These are phyloP conservation scores for Erebia ligea DNA, from an alignment of 2,888 invertebrate species.

Conservation along the genomic window DNA sequence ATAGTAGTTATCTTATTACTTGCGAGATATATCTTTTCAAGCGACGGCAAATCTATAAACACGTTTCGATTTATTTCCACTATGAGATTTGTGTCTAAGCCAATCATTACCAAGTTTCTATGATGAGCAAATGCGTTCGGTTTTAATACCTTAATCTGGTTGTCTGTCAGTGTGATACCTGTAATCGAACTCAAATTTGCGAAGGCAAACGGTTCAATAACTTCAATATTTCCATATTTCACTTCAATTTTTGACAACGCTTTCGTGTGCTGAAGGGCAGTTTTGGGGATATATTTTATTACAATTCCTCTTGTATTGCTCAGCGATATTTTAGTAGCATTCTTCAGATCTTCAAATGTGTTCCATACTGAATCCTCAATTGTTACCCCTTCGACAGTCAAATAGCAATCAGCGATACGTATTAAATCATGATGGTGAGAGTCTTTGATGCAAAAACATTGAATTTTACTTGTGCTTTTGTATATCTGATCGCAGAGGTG, in stretches of 20 bases:
- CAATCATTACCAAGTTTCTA: slow-evolving; percentile 84
- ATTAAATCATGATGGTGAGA: slow-evolving; percentile 58
- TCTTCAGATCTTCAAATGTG: slow-evolving; percentile 85
- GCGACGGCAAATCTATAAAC: slow-evolving; percentile 87
- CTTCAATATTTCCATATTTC: slow-evolving; percentile 87
- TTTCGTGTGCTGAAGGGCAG: slow-evolving; percentile 83
- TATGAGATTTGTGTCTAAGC: slow-evolving; percentile 88
- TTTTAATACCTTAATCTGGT: slow-evolving; percentile 85
- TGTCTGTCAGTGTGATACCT: slow-evolving; percentile 86
- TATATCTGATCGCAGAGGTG: slow-evolving; percentile 62
- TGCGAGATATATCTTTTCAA: slow-evolving; percentile 89
- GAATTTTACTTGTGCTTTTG: slow-evolving; percentile 62
- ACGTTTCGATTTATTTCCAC: slow-evolving; percentile 88
- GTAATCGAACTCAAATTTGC: slow-evolving; percentile 86
- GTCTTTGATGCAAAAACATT: slow-evolving; percentile 65
- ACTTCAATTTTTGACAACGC: slow-evolving; percentile 83
- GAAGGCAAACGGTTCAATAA: slow-evolving; percentile 87
- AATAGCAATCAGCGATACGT: slow-evolving; percentile 87
- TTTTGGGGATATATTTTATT: slow-evolving; percentile 86
- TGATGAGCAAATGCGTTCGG: slow-evolving; percentile 88
- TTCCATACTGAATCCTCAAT: slow-evolving; percentile 86
- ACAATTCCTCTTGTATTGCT: slow-evolving; percentile 85
- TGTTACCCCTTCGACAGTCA: slow-evolving; percentile 83
- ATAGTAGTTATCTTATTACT: slow-evolving; percentile 92
- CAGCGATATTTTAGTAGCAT: slow-evolving; percentile 85